These are phyloP conservation scores for Drosophila recens DNA, from an alignment of 2,888 invertebrate genomes.

Conservation along the genomic window DNA sequence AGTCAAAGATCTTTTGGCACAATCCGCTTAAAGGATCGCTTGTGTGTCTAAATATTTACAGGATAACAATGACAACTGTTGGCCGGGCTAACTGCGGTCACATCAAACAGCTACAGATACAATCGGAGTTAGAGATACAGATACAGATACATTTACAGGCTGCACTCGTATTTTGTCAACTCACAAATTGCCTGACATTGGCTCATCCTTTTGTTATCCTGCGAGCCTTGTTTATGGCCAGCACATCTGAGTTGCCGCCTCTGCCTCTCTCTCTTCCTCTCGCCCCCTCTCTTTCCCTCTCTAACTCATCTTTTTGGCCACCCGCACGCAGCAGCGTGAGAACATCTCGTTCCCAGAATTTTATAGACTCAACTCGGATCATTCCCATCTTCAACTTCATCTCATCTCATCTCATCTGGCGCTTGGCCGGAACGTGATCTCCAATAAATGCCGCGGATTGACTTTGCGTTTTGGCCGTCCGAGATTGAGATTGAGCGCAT, in stretches of 20 bases:
- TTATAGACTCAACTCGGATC: constrained; percentile 20
- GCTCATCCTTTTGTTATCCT: constrained; percentile 67
- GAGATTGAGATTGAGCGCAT: constrained; percentile 59
- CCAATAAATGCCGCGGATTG: constrained; percentile 40
- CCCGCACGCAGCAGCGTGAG: constrained; percentile 71
- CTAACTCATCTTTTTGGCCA: constrained; percentile 37
- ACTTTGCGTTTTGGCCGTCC: constrained; percentile 5
- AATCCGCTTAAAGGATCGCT: constrained; percentile 54
- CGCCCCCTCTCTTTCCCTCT: not conserved
- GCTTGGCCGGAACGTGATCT: constrained; percentile 50
- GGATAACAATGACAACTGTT: constrained; percentile 43
- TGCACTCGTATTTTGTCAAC: constrained; percentile 72
- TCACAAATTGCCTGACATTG: constrained; percentile 70
- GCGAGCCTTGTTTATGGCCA: constrained; percentile 69
- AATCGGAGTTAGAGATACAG: constrained; percentile 19
- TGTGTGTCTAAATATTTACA: constrained; percentile 70
- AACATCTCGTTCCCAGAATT: constrained; percentile 65
- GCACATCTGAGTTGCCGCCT: constrained; percentile 46
- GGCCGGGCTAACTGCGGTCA: constrained; percentile 38
- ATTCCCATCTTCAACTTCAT: too few species aligned
- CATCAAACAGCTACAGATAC: constrained; percentile 42
- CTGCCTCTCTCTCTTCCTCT: not conserved
- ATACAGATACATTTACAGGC: constrained; percentile 18
- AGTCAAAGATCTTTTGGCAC: constrained; percentile 53
- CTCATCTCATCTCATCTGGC: constrained; percentile 18